phyloP scores from a whole-genome alignment of 1,140 invertebrate genomes.

The Mizuhopecten yessoensis region DNA sequence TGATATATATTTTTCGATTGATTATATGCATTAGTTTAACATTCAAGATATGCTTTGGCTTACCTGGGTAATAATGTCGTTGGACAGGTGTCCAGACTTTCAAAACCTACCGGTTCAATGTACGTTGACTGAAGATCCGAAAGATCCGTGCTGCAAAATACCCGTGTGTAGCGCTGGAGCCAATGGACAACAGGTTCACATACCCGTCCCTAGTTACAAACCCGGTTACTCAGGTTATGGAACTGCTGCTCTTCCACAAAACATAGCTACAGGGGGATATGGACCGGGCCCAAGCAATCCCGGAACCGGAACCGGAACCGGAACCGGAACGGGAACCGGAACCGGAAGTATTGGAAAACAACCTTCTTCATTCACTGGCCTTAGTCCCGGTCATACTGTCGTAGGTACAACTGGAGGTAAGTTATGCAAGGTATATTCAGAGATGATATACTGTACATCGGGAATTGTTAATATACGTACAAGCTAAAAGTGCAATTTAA shows the following conservation, averaged over 20 bases:
- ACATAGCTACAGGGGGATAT: slow-evolving; percentile 42
- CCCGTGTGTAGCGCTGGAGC: slow-evolving; percentile 65
- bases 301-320: neutral
- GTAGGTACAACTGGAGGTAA: slow-evolving; percentile 44
- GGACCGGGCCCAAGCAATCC: slow-evolving; percentile 28
- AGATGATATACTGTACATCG: too few species aligned
- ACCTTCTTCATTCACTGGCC: slow-evolving; percentile 49
- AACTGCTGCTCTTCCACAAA: slow-evolving; percentile 53
- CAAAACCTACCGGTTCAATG: slow-evolving; percentile 72
- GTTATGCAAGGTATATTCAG: too few species aligned
- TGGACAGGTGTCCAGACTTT: slow-evolving; percentile 71
- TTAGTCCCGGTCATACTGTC: neutral
- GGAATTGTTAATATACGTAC: too few species aligned
- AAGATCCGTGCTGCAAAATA: slow-evolving; percentile 74
- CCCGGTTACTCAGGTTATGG: slow-evolving; percentile 65
- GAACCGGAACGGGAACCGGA: too few species aligned
- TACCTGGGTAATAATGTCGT: too few species aligned
- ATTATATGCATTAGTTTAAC: too few species aligned
- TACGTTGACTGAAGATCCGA: slow-evolving; percentile 68
- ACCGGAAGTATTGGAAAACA: neutral
- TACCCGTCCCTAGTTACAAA: slow-evolving; percentile 64
- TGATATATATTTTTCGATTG: too few species aligned
- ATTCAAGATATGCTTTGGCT: too few species aligned
- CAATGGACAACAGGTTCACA: slow-evolving; percentile 51
- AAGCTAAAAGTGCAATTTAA: too few species aligned